Evolutionary conservation across 1,140 invertebrate species (phyloP).

Genomic region (Chrysomallon squamiferum): DNA sequence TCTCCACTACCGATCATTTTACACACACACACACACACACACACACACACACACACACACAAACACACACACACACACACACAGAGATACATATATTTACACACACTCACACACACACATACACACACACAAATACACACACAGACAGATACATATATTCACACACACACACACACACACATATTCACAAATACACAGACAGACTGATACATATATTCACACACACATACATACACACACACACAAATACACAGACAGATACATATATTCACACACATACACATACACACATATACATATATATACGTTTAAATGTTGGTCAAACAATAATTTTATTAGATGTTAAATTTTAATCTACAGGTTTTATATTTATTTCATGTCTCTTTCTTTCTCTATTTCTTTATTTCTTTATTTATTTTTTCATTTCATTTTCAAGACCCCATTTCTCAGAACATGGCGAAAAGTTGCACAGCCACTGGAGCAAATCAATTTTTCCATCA

Average conservation of each 20-base stretch:
- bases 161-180: not conserved
- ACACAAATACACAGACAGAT: not conserved
- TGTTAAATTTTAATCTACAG: too few species aligned
- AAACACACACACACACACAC: too few species aligned
- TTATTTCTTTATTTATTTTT: too few species aligned
- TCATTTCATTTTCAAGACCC: too few species aligned
- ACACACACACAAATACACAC: slow-evolving; percentile 2
- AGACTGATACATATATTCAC: not conserved
- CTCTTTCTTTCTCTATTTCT: too few species aligned
- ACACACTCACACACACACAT: not conserved
- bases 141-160: slow-evolving; percentile 2
- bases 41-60: too few species aligned
- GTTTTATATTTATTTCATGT: too few species aligned
- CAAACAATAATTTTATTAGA: too few species aligned
- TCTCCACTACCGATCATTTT: too few species aligned
- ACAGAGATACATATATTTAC: too few species aligned
- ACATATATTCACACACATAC: not conserved
- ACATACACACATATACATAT: not conserved
- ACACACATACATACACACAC: not conserved
- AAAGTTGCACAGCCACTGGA: not conserved
- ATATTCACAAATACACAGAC: not conserved
- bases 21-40: too few species aligned
- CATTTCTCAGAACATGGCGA: not conserved
- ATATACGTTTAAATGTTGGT: not conserved
- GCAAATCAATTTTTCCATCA: slow-evolving; percentile 4